Conservation (phyloP, 2,113 vertebrate species). For the Eurystomus gularis region DNA sequence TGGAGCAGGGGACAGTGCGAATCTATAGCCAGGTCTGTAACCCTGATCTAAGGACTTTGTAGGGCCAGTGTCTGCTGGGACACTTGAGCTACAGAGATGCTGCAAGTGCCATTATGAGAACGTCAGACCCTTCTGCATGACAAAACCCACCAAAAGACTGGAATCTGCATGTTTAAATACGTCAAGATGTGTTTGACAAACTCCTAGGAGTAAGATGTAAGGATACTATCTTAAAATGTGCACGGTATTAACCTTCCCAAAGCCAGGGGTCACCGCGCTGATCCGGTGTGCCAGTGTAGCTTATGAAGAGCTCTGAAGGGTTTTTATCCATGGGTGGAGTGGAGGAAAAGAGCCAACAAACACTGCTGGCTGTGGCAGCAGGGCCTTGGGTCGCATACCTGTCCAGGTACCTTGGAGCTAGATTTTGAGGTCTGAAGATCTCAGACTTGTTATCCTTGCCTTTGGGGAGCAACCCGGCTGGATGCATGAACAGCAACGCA, state of each 20-base stretch:
- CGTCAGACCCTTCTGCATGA: not conserved
- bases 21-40: not conserved
- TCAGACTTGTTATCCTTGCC: not conserved
- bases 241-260: not conserved
- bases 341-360: not conserved
- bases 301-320: not conserved
- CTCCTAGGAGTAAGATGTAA: not conserved
- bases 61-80: not conserved
- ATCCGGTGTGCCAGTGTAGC: not conserved
- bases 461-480: not conserved
- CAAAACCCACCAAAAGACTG: not conserved
- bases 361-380: not conserved
- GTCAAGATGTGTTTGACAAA: not conserved
- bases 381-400: too few relatives aligned
- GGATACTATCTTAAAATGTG: not conserved
- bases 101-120: not conserved
- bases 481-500: too few relatives aligned
- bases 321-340: not conserved
- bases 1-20: not conserved
- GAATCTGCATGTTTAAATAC: not conserved
- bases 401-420: not conserved
- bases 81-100: not conserved
- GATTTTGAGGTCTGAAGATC: not conserved
- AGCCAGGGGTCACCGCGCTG: not conserved
- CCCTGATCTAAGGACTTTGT: too few relatives aligned